These are phyloP conservation scores for Crambe crambe DNA, from an alignment of 37 sponge, comb jelly and placozoan genomes.

Conservation along the genomic window DNA sequence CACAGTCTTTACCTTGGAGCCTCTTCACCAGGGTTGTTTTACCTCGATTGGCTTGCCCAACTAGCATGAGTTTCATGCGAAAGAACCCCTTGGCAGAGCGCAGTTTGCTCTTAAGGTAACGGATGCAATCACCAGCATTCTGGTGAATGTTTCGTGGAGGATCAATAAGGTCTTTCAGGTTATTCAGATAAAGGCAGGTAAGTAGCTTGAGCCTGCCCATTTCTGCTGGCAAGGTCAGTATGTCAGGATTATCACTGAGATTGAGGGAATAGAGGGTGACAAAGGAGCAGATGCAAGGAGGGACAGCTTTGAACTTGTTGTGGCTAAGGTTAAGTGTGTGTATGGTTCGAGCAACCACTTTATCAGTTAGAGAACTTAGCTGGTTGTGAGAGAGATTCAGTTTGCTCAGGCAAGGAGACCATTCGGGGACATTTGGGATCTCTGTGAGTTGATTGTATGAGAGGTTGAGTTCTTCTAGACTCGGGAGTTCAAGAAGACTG, in stretches of 20 bases:
- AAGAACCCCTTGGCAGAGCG: conserved; percentile 74
- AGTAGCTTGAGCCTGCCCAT: conserved; percentile 81
- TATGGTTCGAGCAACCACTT: conserved; percentile 56
- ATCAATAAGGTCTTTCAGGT: conserved; percentile 80
- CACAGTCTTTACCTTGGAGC: conserved; percentile 74
- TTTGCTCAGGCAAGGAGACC: conserved; percentile 69
- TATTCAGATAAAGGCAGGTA: conserved; percentile 37
- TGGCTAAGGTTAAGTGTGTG: conserved; percentile 66
- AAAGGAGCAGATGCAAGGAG: conserved; percentile 82
- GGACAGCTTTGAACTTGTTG: conserved; percentile 73
- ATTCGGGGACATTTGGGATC: conserved; percentile 71
- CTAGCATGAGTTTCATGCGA: conserved; percentile 92
- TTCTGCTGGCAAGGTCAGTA: conserved; percentile 69
- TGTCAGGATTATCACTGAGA: conserved; percentile 73
- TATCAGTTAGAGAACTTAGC: conserved; percentile 63
- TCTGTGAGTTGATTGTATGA: conserved; percentile 72
- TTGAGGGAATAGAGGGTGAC: conserved; percentile 57
- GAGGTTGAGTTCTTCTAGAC: conserved; percentile 73
- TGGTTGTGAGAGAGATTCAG: conserved; percentile 82
- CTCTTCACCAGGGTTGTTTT: conserved; percentile 91
- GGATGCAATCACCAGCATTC: conserved; percentile 67
- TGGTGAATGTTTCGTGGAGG: conserved; percentile 63
- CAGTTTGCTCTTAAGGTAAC: conserved; percentile 81
- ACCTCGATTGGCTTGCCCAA: conserved; percentile 81
- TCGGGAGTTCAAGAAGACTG: conserved; percentile 78